Conservation (phyloP, 2,797 vertebrate species). For the Rhynchotus rufescens region DNA sequence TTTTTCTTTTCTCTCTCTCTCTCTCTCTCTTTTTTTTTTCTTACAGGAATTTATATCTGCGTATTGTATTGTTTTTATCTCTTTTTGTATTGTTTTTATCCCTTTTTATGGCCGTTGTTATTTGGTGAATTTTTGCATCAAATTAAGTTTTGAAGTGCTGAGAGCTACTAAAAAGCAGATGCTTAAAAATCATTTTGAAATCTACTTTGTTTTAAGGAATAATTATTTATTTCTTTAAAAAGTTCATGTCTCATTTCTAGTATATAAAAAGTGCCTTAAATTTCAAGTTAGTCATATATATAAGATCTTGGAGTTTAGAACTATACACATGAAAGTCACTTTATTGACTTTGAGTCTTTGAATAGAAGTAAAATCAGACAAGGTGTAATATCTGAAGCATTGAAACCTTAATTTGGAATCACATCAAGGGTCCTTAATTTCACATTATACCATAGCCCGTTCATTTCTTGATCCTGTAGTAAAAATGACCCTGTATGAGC, state of each 20-base stretch:
- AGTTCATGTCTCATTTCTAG: background rate
- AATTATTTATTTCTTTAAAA: background rate
- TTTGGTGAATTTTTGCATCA: background rate
- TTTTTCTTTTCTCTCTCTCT: background rate
- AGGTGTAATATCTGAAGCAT: background rate
- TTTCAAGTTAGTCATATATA: background rate
- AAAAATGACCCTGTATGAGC: background rate
- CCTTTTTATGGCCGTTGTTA: background rate
- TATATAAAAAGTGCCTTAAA: background rate
- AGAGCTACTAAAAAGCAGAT: background rate
- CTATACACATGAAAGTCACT: background rate
- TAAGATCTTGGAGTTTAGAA: background rate
- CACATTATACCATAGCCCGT: background rate
- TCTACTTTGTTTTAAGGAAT: background rate
- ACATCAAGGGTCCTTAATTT: background rate
- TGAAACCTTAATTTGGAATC: background rate
- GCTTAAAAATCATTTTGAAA: background rate
- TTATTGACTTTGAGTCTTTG: background rate
- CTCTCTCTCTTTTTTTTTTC: background rate
- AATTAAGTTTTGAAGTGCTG: background rate
- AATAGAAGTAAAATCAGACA: background rate
- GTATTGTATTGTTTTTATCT: background rate
- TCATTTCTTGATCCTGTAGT: background rate
- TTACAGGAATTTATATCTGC: background rate
- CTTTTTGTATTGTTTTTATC: background rate